Evolutionary conservation across 2,113 vertebrate genomes (phyloP).

Genomic region (Lipophrys pholis): DNA sequence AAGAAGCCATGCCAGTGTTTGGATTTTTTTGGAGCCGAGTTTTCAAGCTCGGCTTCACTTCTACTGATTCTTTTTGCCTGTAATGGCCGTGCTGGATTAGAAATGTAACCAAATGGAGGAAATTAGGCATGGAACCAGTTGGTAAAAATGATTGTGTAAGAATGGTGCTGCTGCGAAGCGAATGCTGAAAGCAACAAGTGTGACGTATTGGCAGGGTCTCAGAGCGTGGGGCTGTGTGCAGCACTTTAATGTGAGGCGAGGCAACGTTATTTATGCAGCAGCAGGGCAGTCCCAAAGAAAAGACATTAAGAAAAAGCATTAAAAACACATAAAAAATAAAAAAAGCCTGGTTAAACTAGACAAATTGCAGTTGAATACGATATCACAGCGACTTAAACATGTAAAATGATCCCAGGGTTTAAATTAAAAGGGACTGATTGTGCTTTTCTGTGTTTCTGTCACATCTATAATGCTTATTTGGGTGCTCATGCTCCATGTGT

Average conservation of each 20-base stretch:
- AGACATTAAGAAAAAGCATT: not conserved
- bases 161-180: not conserved
- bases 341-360: not conserved
- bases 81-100: constrained; percentile 12
- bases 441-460: too few relatives aligned
- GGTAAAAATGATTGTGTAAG: not conserved
- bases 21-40: constrained; percentile 5
- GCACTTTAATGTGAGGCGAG: not conserved
- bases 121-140: not conserved
- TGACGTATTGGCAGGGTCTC: not conserved
- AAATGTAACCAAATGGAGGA: constrained; percentile 5
- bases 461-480: too few relatives aligned
- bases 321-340: not conserved
- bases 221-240: not conserved
- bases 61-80: constrained; percentile 11
- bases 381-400: not conserved
- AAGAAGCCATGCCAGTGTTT: constrained; percentile 26
- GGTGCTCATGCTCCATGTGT: too few relatives aligned
- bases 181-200: constrained; percentile 49
- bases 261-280: not conserved
- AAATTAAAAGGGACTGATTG: too few relatives aligned
- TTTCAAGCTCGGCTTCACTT: constrained; percentile 21
- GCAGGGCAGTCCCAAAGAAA: not conserved
- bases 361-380: not conserved
- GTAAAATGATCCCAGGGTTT: not conserved